A percentile compares a stretch with the other conserved stretches of the same genome.
phyloP scores from a whole-genome alignment of 2,888 invertebrate species.

The Mythimna vitellina region DNA sequence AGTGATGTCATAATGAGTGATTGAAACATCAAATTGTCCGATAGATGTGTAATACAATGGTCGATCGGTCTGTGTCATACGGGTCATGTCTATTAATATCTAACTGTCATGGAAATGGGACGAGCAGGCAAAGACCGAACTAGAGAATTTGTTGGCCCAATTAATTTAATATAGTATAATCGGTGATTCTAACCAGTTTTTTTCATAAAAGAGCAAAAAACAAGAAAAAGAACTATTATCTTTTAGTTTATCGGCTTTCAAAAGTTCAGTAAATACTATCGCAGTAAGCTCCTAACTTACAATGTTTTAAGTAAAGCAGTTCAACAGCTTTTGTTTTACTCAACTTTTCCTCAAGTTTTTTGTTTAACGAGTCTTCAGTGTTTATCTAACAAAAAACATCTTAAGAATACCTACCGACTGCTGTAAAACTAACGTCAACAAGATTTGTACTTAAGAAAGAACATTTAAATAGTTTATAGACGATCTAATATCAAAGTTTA shows the following conservation, averaged over 20 bases:
- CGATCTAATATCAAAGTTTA: not conserved
- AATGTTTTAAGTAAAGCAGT: not conserved
- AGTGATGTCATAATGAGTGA: not conserved
- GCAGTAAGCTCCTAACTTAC: not conserved
- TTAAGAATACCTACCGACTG: not conserved
- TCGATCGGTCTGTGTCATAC: not conserved
- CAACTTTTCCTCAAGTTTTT: not conserved
- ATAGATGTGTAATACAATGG: not conserved
- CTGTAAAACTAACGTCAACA: not conserved
- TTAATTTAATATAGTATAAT: not conserved
- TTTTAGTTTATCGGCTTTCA: not conserved
- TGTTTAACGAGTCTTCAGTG: not conserved
- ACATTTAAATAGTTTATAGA: not conserved
- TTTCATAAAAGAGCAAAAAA: not conserved
- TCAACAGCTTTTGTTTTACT: constrained; percentile 1
- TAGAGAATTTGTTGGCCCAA: not conserved
- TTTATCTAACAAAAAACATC: constrained; percentile 1
- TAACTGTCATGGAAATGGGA: not conserved
- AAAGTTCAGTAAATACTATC: not conserved
- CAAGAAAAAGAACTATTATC: not conserved
- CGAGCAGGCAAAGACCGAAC: no score
- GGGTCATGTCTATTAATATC: not conserved
- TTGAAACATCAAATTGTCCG: constrained; percentile 9
- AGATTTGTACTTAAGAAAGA: not conserved
- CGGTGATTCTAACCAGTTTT: not conserved